Base-by-base conservation (phyloP, 1,140 invertebrate species). In the Meteorus sp. region DNA sequence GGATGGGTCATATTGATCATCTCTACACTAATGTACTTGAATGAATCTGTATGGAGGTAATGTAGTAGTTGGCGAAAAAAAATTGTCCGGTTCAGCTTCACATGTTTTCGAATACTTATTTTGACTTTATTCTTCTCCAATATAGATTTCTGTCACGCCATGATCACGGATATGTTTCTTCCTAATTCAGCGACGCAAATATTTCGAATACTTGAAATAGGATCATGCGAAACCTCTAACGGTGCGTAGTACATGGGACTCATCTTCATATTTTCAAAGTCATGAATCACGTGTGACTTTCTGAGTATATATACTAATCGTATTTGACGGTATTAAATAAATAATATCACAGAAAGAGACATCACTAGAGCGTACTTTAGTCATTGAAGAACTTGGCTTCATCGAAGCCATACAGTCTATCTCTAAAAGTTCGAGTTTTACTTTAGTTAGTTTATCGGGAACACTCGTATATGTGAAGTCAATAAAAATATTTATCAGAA, bases 261-360 rank as follows among this genome's bases (percentile, higher is more conserved):
- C 50, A 27, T 58, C 43, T 11, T 15, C 47, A 37, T 41, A n/a
- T 39, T 4, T 41, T 51, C 45, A 35, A 41, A 39, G 39, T 15
- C 37, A 6, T 17, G 25, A n/a, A 51, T 58, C 56, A 51, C 56
- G 56, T 51, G 45, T 15, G 15, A 9, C 20, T 20, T 17, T 4
- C 9, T 22, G 8, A 2, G n/a, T 41, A 39, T 25, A 17, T 13
- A n/a, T 23, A 27, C 22, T 60, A 61, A 61, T 61, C 48, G 35
- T 45, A 57, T 61, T 61, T 53, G 41, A 52, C 15, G 20, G 60
- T 47, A 61, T 61, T 61, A 57, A 55, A 23, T 23, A 50, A 61
- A 57, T 57, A 57, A 48, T 48, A 57, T 57, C 53, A 3, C 6
- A 20, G 48, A 37, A 41, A 33, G 53, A n/a, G n/a, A n/a, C n/a